Evolutionary conservation across 2,888 invertebrate genomes (phyloP).

Genomic region (Enchytraeus crypticus): DNA sequence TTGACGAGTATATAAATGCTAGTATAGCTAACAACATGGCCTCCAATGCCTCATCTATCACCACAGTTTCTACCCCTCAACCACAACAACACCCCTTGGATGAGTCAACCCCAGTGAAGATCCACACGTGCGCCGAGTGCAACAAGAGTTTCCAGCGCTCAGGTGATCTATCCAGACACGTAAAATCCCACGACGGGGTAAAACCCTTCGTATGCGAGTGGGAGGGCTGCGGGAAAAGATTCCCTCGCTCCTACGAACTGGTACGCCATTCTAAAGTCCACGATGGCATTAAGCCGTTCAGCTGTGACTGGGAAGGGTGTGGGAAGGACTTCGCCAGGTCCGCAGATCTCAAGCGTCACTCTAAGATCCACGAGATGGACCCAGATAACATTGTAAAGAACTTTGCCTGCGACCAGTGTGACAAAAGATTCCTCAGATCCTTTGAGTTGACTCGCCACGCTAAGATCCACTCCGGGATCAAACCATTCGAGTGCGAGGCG

Average conservation of each 20-base stretch:
- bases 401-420: neutral
- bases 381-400: neutral
- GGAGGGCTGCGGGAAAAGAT: slow-evolving; percentile 58
- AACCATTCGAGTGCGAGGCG: neutral
- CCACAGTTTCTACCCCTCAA: neutral
- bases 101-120: too few relatives aligned
- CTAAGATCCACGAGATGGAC: neutral
- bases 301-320: neutral
- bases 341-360: neutral
- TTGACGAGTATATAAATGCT: neutral
- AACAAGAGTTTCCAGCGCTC: neutral
- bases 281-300: slow-evolving; percentile 43
- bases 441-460: neutral
- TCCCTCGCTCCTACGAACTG: slow-evolving; percentile 60
- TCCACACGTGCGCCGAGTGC: neutral
- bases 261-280: slow-evolving; percentile 60
- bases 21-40: neutral
- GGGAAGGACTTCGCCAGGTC: neutral
- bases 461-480: neutral
- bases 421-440: neutral
- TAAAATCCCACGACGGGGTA: neutral
- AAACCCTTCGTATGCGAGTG: slow-evolving; percentile 58
- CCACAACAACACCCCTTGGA: neutral
- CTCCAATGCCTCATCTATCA: neutral
- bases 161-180: neutral